Base-by-base conservation (phyloP, 92 coral and sea anemone genomes). In the Metridium senile region DNA sequence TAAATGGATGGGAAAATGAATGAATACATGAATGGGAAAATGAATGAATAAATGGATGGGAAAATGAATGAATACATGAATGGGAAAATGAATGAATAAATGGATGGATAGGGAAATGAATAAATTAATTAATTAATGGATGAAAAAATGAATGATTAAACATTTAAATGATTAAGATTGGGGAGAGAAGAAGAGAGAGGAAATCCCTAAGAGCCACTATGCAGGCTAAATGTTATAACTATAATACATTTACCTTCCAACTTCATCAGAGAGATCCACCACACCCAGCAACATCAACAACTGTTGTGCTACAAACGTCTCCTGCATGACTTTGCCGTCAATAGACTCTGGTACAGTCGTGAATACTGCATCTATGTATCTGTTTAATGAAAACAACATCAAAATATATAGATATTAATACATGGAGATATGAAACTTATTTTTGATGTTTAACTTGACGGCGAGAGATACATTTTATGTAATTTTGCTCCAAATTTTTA, bases 241-340 rank as follows among this genome's bases (percentile, higher is more conserved):
- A 58, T 26, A 58, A 58, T 39, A 39, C 6, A 39, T 13, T 13
- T 4, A 94, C 98, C 98, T 94, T 76, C 98, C 98, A 69, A 94
- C 97, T 85, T 94, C 98, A 87, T 94, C 98, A 63, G 98, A 81
- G 20, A 89, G 92, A 82, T 95, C 97, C 74, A 95, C 77, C 1
- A 79, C 87, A 18, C 91, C 97, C 32, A 84, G 62, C 61, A 95
- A 46, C 19, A 86, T 57, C 73, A 95, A 80, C 1, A 95, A 93
- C 80, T 95, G 99, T 52, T 78, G 84, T 66, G 82, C 71, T 49
- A 89, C 66, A 77, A 92, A 92, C 23, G 81, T 77, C 62, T 82
- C 74, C 68, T 74, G 86, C 77, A 71, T 66, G 35, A 31, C 69
- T 62, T 26, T 74, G 21, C 46, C 65, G 58, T 51, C 71, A 68